Base-by-base conservation (phyloP, 37 sponge, comb jelly and placozoan genomes). In the Cliona cf. orientalis region DNA sequence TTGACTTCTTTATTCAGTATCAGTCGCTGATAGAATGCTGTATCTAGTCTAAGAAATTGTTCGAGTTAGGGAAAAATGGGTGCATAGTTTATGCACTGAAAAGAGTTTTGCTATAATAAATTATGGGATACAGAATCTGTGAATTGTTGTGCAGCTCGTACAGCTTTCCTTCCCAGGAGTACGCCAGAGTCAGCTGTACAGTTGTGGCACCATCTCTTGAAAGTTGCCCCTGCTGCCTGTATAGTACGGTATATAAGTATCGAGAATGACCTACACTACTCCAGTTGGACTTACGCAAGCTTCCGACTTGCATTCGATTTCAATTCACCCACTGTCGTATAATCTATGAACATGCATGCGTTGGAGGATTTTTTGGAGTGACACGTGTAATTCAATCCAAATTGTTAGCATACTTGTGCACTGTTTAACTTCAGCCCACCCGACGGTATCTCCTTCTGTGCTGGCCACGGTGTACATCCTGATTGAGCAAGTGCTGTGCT, bases 41-140 rank as follows among this genome's bases (percentile, higher is more conserved):
- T 49, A 14, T 49, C 14, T 49, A 19, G 53, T 9, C 53, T 49
- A 49, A 9, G 3, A 19, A 34, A 21, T 34, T 31, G 2, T 2
- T 31, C 1, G 19, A 2, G 66, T 65, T 31, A 65, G 33, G 35
- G 66, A 65, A 34, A 65, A 5, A 31, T 31, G 32, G 2, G 5
- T 31, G 5, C 35, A 49, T 49, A 49, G 53, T 49, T 49, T 9
- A 19, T 49, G 14, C 9, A 19, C 14, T 19, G 53, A 19, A 14
- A 19, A 49, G 14, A 49, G 9, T 49, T 14, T 49, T 49, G 53
- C 53, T 49, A 49, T 19, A 14, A 14, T 49, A 14, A 19, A 14
- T 49, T 2, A 2, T 1, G 58, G 82, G 82, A 76, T 84, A 84
- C 85, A 84, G 14, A 36, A 76, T 76, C 59, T 84, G 85, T 5